Base-by-base conservation (phyloP, 2,113 vertebrate genomes). In the Dolichotis patagonum region DNA sequence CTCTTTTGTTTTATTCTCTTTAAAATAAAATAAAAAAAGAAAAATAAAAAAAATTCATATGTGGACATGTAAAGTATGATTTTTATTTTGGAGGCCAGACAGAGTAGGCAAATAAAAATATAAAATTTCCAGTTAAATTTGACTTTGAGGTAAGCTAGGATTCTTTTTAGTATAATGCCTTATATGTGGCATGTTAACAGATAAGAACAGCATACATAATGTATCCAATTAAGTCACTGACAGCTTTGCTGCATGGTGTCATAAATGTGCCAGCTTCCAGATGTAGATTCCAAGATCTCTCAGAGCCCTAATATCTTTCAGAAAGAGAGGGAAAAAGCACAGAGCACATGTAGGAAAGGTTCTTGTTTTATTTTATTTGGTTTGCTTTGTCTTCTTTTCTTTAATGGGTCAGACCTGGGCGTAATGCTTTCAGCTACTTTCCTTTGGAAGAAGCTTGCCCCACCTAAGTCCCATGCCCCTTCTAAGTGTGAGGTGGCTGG, bases 61-160 rank as follows among this genome's bases (percentile, higher is more conserved):
- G n/a, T 81, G 62, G 69, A 81, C 30, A 89, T 30, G 22, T 52
- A 71, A 90, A 30, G 35, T 56, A 22, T 94, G 54, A 85, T 32
- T 56, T 5, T 91, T 75, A 75, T 84, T 52, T 62, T 73, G 20
- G 35, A 91, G 38, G 46, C 30, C 80, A 7, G 71, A 71, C 19
- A 91, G 38, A 83, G 65, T 84, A 7, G 78, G n/a, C n/a, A 96
- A 89, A 83, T 38, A 94, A 95, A 96, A 78, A 95, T 71, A 77
- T 24, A 93, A 85, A 28, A 49, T 83, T 49, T 3, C 28, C 43
- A 73, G 65, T 82, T 86, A 91, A 89, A 86, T 82, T 30, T 78
- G 78, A 85, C 86, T 56, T 96, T 91, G 26, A 49, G 4, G 17
- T 71, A 83, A 90, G 52, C n/a, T 52, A 49, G 3, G 19, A 7